Percentiles rank a stretch among this genome's conserved stretches.
phyloP scores from a whole-genome alignment of 2,888 invertebrate genomes.

The Gerris lacustris region DNA sequence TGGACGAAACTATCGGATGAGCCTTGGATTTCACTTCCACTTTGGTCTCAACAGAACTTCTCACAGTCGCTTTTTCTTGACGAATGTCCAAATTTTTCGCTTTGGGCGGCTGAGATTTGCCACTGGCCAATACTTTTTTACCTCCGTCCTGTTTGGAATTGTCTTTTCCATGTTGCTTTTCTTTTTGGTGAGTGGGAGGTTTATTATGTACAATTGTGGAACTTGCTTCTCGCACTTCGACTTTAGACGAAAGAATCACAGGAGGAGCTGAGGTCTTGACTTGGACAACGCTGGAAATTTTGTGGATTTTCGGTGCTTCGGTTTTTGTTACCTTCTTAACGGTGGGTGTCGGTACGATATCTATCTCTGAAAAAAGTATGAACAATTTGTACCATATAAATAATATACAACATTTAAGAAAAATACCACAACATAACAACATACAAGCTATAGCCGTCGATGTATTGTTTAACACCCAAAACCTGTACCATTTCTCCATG shows the following conservation, averaged over 20 bases:
- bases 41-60: neutral
- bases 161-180: neutral
- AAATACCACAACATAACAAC: too few relatives aligned
- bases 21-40: slow-evolving; percentile 19
- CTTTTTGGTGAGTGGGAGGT: too few relatives aligned
- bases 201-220: neutral
- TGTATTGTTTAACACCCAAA: too few relatives aligned
- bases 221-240: slow-evolving; percentile 14
- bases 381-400: too few relatives aligned
- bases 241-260: slow-evolving; percentile 12
- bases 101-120: neutral
- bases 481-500: too few relatives aligned
- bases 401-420: too few relatives aligned
- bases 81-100: neutral
- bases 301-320: slow-evolving; percentile 12
- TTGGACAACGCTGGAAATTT: slow-evolving; percentile 15
- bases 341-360: slow-evolving; percentile 24
- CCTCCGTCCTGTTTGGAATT: slow-evolving; percentile 27
- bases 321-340: slow-evolving; percentile 21
- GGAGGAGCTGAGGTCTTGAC: slow-evolving; percentile 13
- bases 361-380: slow-evolving; percentile 17
- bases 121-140: slow-evolving; percentile 18
- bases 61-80: neutral
- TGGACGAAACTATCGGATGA: slow-evolving; percentile 38
- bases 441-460: too few relatives aligned